Evolutionary conservation across 2,113 vertebrate genomes (phyloP).

Genomic region (Columbina picui): DNA sequence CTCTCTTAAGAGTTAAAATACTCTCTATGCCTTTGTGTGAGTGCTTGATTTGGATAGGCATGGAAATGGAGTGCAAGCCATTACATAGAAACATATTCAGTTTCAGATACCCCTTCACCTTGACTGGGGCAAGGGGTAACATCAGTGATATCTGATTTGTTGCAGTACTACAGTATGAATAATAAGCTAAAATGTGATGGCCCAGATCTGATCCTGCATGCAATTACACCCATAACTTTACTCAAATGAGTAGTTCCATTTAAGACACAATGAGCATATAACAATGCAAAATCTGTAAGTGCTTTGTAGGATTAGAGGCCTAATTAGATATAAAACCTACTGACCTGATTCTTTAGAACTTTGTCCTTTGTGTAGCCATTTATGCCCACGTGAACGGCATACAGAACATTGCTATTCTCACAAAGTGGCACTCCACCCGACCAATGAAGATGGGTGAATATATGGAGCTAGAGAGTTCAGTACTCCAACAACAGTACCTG

Average conservation of each 20-base stretch:
- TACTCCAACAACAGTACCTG: background rate
- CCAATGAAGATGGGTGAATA: accelerated
- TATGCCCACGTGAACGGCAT: accelerated
- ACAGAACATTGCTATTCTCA: background rate
- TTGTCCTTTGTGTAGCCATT: background rate
- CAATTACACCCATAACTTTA: background rate
- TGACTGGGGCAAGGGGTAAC: background rate
- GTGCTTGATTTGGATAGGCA: background rate
- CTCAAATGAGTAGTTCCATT: background rate
- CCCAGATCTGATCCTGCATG: background rate
- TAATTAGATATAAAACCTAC: background rate
- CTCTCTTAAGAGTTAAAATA: slow-evolving; percentile 25
- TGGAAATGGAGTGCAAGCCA: background rate
- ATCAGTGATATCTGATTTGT: background rate
- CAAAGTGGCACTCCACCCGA: accelerated
- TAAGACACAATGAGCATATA: background rate
- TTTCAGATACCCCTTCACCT: background rate
- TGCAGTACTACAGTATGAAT: background rate
- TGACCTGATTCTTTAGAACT: background rate
- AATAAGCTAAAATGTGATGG: background rate
- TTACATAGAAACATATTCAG: background rate
- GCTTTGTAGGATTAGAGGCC: background rate
- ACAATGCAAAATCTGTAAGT: background rate
- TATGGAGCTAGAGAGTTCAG: background rate
- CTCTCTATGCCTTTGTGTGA: background rate